Conservation (phyloP, 92 coral and sea anemone genomes). For the Micromussa lordhowensis region DNA sequence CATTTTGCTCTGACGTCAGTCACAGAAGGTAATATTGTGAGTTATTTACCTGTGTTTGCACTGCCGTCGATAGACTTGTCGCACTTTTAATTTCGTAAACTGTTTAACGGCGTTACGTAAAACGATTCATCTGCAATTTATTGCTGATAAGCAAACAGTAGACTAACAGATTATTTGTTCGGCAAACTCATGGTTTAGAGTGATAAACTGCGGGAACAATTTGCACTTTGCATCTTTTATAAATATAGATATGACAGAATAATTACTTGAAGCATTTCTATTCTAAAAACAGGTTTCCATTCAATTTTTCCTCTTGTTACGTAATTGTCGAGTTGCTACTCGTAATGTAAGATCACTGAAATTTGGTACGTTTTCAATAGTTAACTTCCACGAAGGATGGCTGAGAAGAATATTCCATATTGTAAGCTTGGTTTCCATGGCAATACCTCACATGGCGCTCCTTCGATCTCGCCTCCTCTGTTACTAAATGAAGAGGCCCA, state of each 20-base stretch:
- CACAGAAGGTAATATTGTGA: not conserved
- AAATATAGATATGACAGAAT: not conserved
- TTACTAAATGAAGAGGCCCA: slow-evolving; percentile 24
- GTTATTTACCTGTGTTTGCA: not conserved
- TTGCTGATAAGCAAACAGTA: not conserved
- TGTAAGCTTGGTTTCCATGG: slow-evolving; percentile 22
- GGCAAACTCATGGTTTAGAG: not conserved
- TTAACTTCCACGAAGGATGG: not conserved
- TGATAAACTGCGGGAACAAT: not conserved
- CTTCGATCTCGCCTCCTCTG: slow-evolving; percentile 14
- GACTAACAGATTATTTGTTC: not conserved
- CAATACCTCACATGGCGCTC: not conserved
- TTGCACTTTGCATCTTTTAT: not conserved
- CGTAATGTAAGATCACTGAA: not conserved
- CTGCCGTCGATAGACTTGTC: not conserved
- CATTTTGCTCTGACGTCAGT: not conserved
- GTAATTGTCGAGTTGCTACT: not conserved
- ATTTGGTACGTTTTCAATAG: not conserved
- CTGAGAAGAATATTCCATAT: slow-evolving; percentile 6
- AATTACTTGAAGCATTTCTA: not conserved
- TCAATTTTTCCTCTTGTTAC: not conserved
- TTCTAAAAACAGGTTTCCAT: not conserved
- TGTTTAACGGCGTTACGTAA: not conserved
- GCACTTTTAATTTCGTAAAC: not conserved
- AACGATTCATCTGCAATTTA: not conserved